phyloP scores from a whole-genome alignment of 2,888 invertebrate genomes.

The Epirrhoe tristata region DNA sequence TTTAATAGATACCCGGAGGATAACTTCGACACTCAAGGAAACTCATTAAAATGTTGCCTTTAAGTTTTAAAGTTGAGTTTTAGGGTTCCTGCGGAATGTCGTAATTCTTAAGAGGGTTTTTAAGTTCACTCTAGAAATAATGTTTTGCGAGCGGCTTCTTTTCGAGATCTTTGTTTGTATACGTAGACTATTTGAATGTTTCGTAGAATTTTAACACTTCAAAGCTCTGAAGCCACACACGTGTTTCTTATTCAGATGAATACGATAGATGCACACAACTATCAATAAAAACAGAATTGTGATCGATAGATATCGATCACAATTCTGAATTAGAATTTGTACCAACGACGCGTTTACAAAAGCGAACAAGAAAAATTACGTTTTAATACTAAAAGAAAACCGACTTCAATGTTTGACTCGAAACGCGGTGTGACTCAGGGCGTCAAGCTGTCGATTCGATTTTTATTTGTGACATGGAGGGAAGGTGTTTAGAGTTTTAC shows the following conservation, averaged over 20 bases:
- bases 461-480: no score
- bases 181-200: not conserved
- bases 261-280: not conserved
- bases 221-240: not conserved
- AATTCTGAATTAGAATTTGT: not conserved
- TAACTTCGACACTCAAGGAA: constrained; percentile 62
- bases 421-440: no score
- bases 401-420: no score
- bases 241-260: not conserved
- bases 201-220: not conserved
- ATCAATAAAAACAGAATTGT: not conserved
- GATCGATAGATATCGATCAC: constrained; percentile 4
- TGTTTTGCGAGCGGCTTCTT: not conserved
- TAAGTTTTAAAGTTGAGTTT: constrained; percentile 40
- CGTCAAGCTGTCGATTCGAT: no score
- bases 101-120: not conserved
- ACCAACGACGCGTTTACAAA: constrained; percentile 1
- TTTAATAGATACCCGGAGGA: constrained; percentile 79
- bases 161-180: not conserved
- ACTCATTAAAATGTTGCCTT: constrained; percentile 57
- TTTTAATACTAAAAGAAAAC: no score
- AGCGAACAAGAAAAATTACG: constrained; percentile 6
- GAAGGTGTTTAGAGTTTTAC: no score
- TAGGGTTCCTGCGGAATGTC: constrained; percentile 11
- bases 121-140: not conserved